A percentile compares a stretch with the other conserved stretches of the same genome.
Evolutionary conservation across 2,888 invertebrate species (phyloP).

Genomic region (Pegoplata infirma): DNA sequence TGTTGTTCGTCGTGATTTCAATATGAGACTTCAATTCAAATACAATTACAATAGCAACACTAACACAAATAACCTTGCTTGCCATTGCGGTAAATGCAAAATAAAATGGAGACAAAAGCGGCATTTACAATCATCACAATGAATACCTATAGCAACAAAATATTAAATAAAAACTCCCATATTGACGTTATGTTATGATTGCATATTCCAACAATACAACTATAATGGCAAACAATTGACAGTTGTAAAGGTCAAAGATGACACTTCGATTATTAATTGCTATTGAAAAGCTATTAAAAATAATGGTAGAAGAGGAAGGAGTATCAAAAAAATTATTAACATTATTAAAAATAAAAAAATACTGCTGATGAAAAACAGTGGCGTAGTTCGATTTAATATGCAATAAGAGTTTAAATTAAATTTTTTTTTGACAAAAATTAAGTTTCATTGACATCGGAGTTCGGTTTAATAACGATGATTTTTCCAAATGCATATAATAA

Average conservation of each 20-base stretch:
- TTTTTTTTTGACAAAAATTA: too few species aligned
- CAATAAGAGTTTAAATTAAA: too few species aligned
- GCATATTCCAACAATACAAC: slow-evolving; percentile 18
- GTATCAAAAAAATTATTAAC: neutral
- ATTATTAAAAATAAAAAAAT: too few species aligned
- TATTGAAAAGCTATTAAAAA: slow-evolving; percentile 63
- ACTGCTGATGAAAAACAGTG: neutral
- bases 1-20: slow-evolving; percentile 55
- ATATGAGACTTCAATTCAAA: slow-evolving; percentile 17
- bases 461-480: too few species aligned
- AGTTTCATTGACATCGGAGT: too few species aligned
- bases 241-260: slow-evolving; percentile 66
- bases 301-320: neutral
- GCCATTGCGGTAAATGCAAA: neutral
- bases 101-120: slow-evolving; percentile 40
- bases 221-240: slow-evolving; percentile 41
- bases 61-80: neutral
- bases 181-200: slow-evolving; percentile 54
- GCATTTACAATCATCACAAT: slow-evolving; percentile 16
- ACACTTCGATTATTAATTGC: slow-evolving; percentile 68
- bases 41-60: neutral
- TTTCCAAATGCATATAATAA: too few species aligned
- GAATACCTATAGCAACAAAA: neutral
- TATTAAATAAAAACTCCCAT: slow-evolving; percentile 37
- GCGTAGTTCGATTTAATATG: neutral